Base-by-base conservation (phyloP, 2,113 vertebrate species). In the Amphilophus citrinellus region DNA sequence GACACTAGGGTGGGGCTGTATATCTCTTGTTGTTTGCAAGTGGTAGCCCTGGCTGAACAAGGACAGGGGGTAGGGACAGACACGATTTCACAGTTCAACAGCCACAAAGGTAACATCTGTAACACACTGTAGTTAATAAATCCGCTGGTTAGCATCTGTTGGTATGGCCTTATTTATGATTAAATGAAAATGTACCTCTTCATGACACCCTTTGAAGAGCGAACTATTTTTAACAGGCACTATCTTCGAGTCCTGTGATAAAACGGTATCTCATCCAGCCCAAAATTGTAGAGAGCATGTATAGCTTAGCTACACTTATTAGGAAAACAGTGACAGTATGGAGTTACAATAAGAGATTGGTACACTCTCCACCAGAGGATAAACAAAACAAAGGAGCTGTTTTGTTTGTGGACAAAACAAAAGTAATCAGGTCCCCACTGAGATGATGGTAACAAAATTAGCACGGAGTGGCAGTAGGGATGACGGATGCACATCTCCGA, bases 1-100 rank as follows among this genome's bases (percentile, higher is more conserved):
- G 93, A 98, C 97, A 92, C 96, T 96, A 79, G 96, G 96, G 88
- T 98, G 96, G 83, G 95, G 94, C 44, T 96, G 96, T 96, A 98
- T 96, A 84, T 98, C 98, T 91, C 97, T 73, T 73, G 68, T 97
- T 87, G 97, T 96, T 96, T 98, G 98, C 96, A 99, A 97, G 94
- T 98, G 98, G 96, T 97, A 99, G 96, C 97, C 97, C 94, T 98
- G 98, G 95, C 93, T 97, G 95, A 95, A 95, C 84, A 95, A 96
- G 92, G 90, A 96, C 63, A 88, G 78, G 59, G 79, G 79, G 84
- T 27, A 47, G 77, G 80, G 86, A 83, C 27, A 79, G 78, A 86
- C 37, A 91, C 20, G 58, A 79, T 80, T 60, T 83, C 83, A 91
- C 77, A 84, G 57, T 87, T 90, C 79, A 90, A 81, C 88, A 82